Evolutionary conservation across 2,888 invertebrate genomes (phyloP).

Genomic region (Drosophila neonasuta): DNA sequence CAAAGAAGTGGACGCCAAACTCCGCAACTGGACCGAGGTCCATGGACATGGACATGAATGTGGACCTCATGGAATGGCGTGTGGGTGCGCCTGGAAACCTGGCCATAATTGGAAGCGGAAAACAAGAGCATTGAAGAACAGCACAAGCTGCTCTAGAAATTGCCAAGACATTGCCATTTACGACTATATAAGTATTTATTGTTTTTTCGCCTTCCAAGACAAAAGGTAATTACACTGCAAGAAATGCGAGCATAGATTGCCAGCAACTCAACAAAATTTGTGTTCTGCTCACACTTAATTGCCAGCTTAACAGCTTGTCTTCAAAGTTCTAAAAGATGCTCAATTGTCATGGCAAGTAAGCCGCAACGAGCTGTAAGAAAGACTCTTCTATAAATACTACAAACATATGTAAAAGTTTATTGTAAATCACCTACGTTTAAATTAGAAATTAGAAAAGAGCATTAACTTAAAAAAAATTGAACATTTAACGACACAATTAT

Average conservation of each 20-base stretch:
- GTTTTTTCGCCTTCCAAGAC: slow-evolving; percentile 18
- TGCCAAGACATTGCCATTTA: slow-evolving; percentile 37
- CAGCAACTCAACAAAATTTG: not conserved
- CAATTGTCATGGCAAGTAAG: not conserved
- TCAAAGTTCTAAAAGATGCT: not conserved
- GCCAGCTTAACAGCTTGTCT: not conserved
- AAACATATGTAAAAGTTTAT: not conserved
- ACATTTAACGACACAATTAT: too few relatives aligned
- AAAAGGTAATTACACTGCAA: slow-evolving; percentile 44
- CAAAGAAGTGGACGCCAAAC: slow-evolving; percentile 17
- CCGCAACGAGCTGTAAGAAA: not conserved
- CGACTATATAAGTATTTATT: slow-evolving; percentile 46
- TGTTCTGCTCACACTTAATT: not conserved
- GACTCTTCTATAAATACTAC: not conserved
- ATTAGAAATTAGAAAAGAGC: too few relatives aligned
- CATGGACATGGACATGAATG: not conserved
- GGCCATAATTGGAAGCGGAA: slow-evolving; percentile 5
- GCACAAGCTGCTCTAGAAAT: slow-evolving; percentile 18
- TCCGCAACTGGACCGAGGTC: slow-evolving; percentile 19
- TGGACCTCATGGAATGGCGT: not conserved
- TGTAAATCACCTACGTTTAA: too few relatives aligned
- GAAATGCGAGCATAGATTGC: slow-evolving; percentile 15
- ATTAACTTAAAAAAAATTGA: too few relatives aligned
- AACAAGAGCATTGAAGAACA: not conserved
- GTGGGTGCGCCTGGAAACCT: slow-evolving; percentile 1